Base-by-base conservation (phyloP, 1,140 invertebrate species). In the Arctopsyche grandis region DNA sequence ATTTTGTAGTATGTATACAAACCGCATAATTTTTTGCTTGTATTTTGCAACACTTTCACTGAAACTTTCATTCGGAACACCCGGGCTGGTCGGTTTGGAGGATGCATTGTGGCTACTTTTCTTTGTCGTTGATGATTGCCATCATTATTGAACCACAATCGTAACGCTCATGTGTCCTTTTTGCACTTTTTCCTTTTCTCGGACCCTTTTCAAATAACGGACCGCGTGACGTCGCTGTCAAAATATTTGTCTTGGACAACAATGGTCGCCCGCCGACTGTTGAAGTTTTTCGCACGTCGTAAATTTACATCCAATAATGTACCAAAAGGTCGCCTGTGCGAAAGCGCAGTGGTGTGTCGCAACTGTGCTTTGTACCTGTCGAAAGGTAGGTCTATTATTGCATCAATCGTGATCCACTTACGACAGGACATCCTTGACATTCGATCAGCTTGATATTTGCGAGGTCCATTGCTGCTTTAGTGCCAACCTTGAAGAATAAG, bases 181-280 rank as follows among this genome's bases (percentile, higher is more conserved):
- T 12, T 66, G n/a, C 19, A 22, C 60, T 12, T 16, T 26, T 19
- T 66, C 60, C 19, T 66, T 66, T 66, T 66, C 1, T 44, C 22
- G 24, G 69, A 44, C 69, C 69, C 38, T 70, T 70, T 70, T 70
- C 69, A 70, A 38, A 43, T n/a, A 43, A 21, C 12, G 69, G 69
- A 70, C 69, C 69, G 12, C 69, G n/a, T 70, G 69, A 70, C 69
- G 69, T 44, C 16, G 16, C 19, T 70, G 69, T 70, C 69, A 70
- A 70, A 70, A 70, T 26, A 70, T 70, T 70, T 70, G 69, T 70
- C 69, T 44, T 70, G 22, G 10, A 4, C 69, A 43, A 70, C 38
- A 44, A 70, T 70, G 38, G 69, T 43, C 16, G 63, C 19, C 24
- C 21, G 21, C 21, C 21, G 60, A 22, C 69, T n/a, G n/a, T 70